Evolutionary conservation across 1,140 invertebrate genomes (phyloP).

Genomic region (Triops longicaudatus): DNA sequence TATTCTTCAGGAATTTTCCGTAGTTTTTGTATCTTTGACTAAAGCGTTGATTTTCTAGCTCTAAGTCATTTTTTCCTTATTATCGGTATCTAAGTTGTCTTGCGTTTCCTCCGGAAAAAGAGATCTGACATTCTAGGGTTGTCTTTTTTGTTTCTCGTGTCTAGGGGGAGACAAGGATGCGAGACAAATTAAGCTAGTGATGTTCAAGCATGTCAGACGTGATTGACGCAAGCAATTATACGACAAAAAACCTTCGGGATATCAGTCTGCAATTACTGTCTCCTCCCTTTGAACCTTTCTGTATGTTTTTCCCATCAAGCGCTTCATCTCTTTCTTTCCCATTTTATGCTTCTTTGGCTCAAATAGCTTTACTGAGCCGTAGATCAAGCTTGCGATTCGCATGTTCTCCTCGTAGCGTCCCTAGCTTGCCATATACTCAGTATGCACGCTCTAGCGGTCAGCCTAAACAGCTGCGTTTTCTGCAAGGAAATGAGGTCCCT

Average conservation of each 20-base stretch:
- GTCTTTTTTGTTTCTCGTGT: not conserved
- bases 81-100: too few species aligned
- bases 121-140: not conserved
- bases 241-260: not conserved
- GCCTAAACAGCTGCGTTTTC: too few species aligned
- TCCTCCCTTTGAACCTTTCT: not conserved
- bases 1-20: too few species aligned
- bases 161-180: not conserved
- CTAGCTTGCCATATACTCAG: too few species aligned
- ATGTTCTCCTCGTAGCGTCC: too few species aligned
- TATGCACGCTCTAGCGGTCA: too few species aligned
- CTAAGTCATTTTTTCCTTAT: too few species aligned
- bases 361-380: not conserved
- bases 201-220: not conserved
- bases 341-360: not conserved
- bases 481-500: not conserved
- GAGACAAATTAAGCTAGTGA: not conserved
- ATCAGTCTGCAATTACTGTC: slow-evolving; percentile 11
- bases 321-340: not conserved
- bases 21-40: too few species aligned
- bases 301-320: not conserved
- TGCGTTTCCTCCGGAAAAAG: not conserved
- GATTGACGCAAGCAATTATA: not conserved
- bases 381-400: not conserved
- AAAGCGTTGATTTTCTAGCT: too few species aligned